Conservation (phyloP, 92 coral and sea anemone species). For the Hydrozoanthus gracilis region DNA sequence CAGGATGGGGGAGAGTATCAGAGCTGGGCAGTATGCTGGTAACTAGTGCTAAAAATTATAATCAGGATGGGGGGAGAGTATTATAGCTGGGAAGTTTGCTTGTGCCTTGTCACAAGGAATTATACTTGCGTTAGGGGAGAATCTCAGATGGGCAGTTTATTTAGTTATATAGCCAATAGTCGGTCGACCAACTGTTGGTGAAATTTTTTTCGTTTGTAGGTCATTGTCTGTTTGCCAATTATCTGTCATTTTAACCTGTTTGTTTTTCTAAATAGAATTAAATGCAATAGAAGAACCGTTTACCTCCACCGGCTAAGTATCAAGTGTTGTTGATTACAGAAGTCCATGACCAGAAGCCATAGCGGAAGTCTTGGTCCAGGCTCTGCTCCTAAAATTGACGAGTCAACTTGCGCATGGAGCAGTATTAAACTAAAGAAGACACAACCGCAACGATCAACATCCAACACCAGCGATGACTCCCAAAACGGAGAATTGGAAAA, state of each 20-base stretch:
- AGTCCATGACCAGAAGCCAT: conserved; percentile 68
- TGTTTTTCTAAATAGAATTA: neutral
- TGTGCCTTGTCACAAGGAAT: too few species aligned
- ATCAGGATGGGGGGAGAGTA: too few species aligned
- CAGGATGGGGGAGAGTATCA: too few species aligned
- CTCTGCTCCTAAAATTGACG: conserved; percentile 43
- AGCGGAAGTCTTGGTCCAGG: conserved; percentile 47
- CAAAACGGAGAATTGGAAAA: conserved; percentile 52
- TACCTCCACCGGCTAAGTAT: neutral
- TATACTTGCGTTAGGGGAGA: too few species aligned
- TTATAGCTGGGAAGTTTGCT: too few species aligned
- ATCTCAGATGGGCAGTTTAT: too few species aligned
- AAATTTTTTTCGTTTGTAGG: too few species aligned
- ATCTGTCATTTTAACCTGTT: neutral
- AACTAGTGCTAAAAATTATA: too few species aligned
- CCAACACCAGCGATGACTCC: neutral
- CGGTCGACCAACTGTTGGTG: too few species aligned
- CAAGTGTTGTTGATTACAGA: conserved; percentile 40
- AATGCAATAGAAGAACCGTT: neutral
- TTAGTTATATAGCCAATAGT: too few species aligned
- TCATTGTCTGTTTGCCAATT: too few species aligned
- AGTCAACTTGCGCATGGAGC: conserved; percentile 67
- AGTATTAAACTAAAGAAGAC: conserved; percentile 78
- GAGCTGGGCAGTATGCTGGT: too few species aligned
- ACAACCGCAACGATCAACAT: conserved; percentile 14